phyloP scores from a whole-genome alignment of 1,140 invertebrate species.

The Lethocerus indicus region DNA sequence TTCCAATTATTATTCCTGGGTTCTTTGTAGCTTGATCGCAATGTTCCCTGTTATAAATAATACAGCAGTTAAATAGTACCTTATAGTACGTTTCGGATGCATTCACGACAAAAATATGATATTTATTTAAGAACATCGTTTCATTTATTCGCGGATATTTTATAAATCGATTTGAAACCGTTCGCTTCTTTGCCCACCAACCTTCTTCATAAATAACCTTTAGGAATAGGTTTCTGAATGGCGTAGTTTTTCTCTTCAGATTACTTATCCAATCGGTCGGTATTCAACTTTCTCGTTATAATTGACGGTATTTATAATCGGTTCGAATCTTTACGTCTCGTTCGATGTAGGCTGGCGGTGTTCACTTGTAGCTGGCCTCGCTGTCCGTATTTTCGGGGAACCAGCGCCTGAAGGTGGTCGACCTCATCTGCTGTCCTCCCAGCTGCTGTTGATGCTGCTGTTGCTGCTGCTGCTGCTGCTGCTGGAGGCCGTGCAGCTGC shows the following conservation, averaged over 20 bases:
- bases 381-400: constrained; percentile 17
- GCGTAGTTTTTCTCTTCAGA: neutral
- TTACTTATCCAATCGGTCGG: neutral
- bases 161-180: neutral
- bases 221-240: constrained; percentile 5
- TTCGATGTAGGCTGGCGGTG: no score
- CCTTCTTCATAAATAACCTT: constrained; percentile 6
- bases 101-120: no score
- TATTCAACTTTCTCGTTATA: neutral
- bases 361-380: constrained; percentile 17
- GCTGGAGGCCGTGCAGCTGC: constrained; percentile 6
- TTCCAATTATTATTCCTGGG: no score
- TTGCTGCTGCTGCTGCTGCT: constrained; percentile 6
- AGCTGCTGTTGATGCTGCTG: no score
- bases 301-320: neutral
- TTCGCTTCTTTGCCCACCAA: constrained; percentile 1
- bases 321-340: constrained; percentile 1
- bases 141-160: neutral
- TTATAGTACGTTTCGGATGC: no score
- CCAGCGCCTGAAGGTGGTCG: constrained; percentile 13
- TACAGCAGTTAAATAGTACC: no score
- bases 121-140: no score
- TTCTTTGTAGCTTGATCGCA: no score
- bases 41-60: no score
- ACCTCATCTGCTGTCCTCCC: neutral